A percentile compares a stretch with the other conserved stretches of the same genome.
Conservation (phyloP, 1,140 invertebrate species). For the Drosophila albomicans region DNA sequence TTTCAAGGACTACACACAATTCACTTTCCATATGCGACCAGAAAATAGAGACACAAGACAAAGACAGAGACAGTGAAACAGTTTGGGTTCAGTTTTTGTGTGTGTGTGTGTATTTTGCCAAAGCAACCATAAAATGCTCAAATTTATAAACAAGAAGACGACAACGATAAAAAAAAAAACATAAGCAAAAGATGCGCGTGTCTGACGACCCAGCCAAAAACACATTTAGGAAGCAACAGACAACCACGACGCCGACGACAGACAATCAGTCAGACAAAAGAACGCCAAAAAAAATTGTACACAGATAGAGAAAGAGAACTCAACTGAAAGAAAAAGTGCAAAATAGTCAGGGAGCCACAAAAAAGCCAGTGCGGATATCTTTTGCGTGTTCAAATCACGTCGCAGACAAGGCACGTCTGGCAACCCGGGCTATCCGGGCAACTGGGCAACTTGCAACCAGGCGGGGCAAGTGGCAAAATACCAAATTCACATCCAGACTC, state of each 20-base stretch:
- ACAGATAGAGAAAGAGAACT: slow-evolving; percentile 27
- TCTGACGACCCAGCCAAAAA: slow-evolving; percentile 55
- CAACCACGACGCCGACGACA: not conserved
- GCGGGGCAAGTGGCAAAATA: not conserved
- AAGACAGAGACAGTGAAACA: slow-evolving; percentile 24
- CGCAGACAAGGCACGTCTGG: slow-evolving; percentile 67
- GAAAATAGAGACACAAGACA: slow-evolving; percentile 19
- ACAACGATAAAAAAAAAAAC: slow-evolving; percentile 1
- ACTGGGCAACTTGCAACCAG: not conserved
- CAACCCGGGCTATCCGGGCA: not conserved
- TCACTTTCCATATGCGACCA: slow-evolving; percentile 47
- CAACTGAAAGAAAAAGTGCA: slow-evolving; percentile 59
- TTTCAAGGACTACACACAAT: slow-evolving; percentile 61
- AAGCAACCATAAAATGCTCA: slow-evolving; percentile 65
- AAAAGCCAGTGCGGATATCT: slow-evolving; percentile 55
- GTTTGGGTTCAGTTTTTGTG: slow-evolving; percentile 46
- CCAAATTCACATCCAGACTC: slow-evolving; percentile 31
- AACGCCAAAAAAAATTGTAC: slow-evolving; percentile 22
- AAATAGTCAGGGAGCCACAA: slow-evolving; percentile 20
- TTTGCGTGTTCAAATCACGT: slow-evolving; percentile 74
- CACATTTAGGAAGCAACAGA: slow-evolving; percentile 56
- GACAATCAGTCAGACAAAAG: slow-evolving; percentile 57
- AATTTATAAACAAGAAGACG: slow-evolving; percentile 66
- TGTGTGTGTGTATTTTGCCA: slow-evolving; percentile 23
- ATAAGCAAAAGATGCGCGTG: slow-evolving; percentile 66